These are phyloP conservation scores for Nomada fucata DNA, from an alignment of 2,888 invertebrate genomes.

Conservation along the genomic window DNA sequence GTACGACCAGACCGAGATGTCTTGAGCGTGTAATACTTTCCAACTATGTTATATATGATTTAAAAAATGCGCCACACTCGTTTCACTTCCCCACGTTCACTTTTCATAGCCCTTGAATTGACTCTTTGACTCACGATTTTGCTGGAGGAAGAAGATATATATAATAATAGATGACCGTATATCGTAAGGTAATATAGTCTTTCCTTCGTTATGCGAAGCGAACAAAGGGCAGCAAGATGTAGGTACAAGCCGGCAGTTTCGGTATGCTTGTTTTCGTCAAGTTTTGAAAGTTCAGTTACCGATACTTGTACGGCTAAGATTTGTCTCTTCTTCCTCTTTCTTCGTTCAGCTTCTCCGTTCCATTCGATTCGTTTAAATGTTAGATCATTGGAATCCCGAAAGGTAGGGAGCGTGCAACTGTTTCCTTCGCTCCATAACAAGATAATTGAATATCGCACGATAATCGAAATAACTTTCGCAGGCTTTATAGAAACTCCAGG, in stretches of 20 bases:
- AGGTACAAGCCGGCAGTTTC: not conserved
- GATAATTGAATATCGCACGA: not conserved
- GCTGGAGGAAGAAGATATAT: not conserved
- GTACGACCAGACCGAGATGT: not conserved
- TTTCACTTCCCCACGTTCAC: too few relatives aligned
- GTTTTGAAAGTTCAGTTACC: constrained; percentile 59
- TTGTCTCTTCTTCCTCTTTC: too few relatives aligned
- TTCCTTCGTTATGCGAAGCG: constrained; percentile 58
- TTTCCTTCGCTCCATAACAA: not conserved
- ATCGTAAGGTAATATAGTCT: constrained; percentile 23
- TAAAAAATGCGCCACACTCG: too few relatives aligned
- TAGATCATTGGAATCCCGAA: not conserved
- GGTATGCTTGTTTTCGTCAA: constrained; percentile 14
- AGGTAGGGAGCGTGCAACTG: not conserved
- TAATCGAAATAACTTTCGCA: constrained; percentile 22
- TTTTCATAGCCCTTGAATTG: not conserved
- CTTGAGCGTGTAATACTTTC: not conserved
- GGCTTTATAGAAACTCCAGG: not conserved
- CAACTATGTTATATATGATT: not conserved
- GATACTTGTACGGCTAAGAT: not conserved
- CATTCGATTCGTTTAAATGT: not conserved
- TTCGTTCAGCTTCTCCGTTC: too few relatives aligned
- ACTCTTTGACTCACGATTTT: not conserved
- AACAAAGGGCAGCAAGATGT: constrained; percentile 51
- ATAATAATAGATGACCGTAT: not conserved